These are phyloP conservation scores for Empidonax traillii DNA, from an alignment of 2,113 vertebrate genomes.

Conservation along the genomic window DNA sequence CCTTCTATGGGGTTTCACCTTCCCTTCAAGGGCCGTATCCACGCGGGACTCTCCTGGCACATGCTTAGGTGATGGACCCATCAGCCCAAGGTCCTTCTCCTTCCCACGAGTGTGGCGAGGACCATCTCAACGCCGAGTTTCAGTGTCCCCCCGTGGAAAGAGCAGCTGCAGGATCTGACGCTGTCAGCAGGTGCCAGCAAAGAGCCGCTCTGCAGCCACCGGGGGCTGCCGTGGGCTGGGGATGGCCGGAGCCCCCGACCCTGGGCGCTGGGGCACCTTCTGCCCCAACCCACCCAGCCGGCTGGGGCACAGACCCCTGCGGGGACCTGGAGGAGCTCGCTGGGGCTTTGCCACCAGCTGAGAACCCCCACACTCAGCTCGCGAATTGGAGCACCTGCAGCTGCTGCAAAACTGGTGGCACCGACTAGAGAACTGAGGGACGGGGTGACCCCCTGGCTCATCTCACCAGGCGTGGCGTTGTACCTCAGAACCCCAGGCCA, in stretches of 20 bases:
- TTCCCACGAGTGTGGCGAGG: background rate
- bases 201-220: conserved; percentile 4
- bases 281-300: background rate
- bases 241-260: background rate
- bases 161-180: background rate
- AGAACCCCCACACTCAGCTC: background rate
- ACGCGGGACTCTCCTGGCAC: background rate
- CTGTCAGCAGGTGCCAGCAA: conserved; percentile 61
- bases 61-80: background rate
- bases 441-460: fast-evolving
- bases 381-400: fast-evolving
- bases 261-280: background rate
- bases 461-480: background rate
- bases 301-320: background rate
- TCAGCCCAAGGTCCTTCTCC: background rate
- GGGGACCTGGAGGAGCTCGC: background rate
- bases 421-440: fast-evolving
- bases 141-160: fast-evolving
- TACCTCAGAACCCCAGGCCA: background rate
- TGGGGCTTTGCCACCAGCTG: background rate
- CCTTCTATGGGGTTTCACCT: background rate
- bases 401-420: background rate
- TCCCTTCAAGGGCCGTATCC: background rate
- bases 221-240: background rate
- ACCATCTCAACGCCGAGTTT: background rate